Percentiles rank a stretch among this genome's conserved stretches.
phyloP scores from a whole-genome alignment of 1,140 invertebrate genomes.

The Venturia canescens region DNA sequence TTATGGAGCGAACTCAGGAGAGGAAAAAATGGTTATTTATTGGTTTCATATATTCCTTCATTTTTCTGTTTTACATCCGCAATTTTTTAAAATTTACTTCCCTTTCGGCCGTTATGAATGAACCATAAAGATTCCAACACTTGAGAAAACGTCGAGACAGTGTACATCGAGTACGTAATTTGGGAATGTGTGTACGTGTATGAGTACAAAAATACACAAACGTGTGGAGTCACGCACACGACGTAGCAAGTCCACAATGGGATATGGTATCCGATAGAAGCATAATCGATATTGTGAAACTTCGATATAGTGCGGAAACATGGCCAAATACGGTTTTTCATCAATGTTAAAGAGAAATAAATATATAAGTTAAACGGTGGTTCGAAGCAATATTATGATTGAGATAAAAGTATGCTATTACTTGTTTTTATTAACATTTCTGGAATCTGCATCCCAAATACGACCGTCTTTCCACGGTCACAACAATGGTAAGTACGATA shows the following conservation, averaged over 20 bases:
- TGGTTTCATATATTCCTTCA: too few relatives aligned
- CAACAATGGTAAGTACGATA: conserved; percentile 71
- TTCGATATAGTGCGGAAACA: conserved; percentile 58
- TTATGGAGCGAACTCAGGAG: too few relatives aligned
- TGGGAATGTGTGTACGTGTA: neutral
- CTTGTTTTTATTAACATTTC: conserved; percentile 71
- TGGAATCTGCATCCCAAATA: conserved; percentile 70
- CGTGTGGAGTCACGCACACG: neutral
- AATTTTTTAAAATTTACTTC: too few relatives aligned
- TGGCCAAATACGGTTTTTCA: conserved; percentile 67
- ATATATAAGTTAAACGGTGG: conserved; percentile 48
- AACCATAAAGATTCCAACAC: too few relatives aligned
- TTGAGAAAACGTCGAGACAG: too few relatives aligned
- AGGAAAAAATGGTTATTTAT: too few relatives aligned
- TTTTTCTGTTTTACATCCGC: too few relatives aligned
- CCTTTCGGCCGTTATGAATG: too few relatives aligned
- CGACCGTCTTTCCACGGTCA: conserved; percentile 73
- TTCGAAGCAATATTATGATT: conserved; percentile 71
- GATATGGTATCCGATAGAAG: conserved; percentile 47
- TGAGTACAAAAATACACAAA: neutral
- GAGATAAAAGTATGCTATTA: conserved; percentile 69
- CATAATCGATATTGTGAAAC: conserved; percentile 63
- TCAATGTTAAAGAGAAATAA: conserved; percentile 47
- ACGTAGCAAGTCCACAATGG: conserved; percentile 18
- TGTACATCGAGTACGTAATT: too few relatives aligned